Conservation (phyloP, 2,113 vertebrate genomes). For the Martes martes region DNA sequence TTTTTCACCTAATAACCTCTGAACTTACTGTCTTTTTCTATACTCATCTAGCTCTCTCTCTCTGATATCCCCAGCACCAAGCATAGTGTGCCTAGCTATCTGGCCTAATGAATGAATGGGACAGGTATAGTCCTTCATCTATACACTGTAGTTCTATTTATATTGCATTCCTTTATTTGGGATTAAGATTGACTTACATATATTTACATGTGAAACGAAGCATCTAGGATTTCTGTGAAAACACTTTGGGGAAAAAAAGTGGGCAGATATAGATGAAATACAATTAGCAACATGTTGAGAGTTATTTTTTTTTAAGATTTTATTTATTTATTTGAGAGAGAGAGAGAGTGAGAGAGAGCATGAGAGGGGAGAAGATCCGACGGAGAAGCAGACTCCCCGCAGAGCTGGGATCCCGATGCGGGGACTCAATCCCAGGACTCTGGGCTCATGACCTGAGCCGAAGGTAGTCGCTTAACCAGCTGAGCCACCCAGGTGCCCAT, state of each 20-base stretch:
- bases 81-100: neutral
- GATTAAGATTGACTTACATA: neutral
- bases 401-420: no score
- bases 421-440: no score
- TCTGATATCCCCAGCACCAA: neutral
- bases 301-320: neutral
- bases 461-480: no score
- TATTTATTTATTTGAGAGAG: no score
- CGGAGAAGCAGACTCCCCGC: no score
- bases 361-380: no score
- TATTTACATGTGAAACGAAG: slow-evolving; percentile 12
- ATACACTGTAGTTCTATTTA: neutral
- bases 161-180: neutral
- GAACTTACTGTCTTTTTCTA: neutral
- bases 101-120: neutral
- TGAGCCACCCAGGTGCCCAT: neutral
- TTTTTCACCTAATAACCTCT: neutral
- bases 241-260: neutral
- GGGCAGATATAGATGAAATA: neutral
- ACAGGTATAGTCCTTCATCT: neutral
- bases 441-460: no score
- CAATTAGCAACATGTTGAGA: neutral
- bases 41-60: neutral
- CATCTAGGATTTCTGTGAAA: neutral
- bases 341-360: no score